Evolutionary conservation across 1,140 invertebrate genomes (phyloP).

Genomic region (Drosophila eugracilis): DNA sequence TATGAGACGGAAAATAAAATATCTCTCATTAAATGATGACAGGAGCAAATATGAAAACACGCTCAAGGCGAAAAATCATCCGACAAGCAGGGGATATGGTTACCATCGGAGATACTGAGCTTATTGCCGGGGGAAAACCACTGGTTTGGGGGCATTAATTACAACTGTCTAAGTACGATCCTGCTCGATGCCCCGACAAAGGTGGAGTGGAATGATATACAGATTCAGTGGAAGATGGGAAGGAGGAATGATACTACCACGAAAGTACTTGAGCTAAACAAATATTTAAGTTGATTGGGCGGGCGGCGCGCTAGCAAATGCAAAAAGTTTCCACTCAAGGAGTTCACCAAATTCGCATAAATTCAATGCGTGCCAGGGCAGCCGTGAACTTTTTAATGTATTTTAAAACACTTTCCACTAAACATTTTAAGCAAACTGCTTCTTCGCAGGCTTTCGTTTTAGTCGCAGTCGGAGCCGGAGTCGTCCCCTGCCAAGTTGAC

Average conservation of each 20-base stretch:
- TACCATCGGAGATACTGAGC: slow-evolving; percentile 15
- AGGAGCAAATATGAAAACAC: slow-evolving; percentile 52
- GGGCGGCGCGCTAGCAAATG: slow-evolving; percentile 61
- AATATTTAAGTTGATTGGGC: slow-evolving; percentile 80
- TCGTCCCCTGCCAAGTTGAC: slow-evolving; percentile 65
- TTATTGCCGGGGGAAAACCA: neutral
- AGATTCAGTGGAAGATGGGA: neutral
- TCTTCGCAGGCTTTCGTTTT: slow-evolving; percentile 10
- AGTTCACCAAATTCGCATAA: slow-evolving; percentile 83
- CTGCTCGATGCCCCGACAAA: slow-evolving; percentile 6
- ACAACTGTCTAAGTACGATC: slow-evolving; percentile 47
- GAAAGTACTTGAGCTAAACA: slow-evolving; percentile 61
- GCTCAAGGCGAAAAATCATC: slow-evolving; percentile 28
- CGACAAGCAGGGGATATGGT: slow-evolving; percentile 8
- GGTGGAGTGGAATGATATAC: neutral
- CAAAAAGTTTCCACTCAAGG: slow-evolving; percentile 78
- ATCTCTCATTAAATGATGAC: slow-evolving; percentile 76
- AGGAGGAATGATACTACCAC: neutral
- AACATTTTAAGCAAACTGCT: slow-evolving; percentile 81
- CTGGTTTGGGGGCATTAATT: slow-evolving; percentile 53
- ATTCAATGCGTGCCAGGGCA: slow-evolving; percentile 79
- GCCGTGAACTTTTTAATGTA: slow-evolving; percentile 82
- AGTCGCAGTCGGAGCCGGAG: slow-evolving; percentile 21
- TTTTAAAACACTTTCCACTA: slow-evolving; percentile 83
- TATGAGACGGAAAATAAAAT: slow-evolving; percentile 48